These are phyloP conservation scores for Lonchura striata DNA, from an alignment of 2,113 vertebrate species.

Conservation along the genomic window DNA sequence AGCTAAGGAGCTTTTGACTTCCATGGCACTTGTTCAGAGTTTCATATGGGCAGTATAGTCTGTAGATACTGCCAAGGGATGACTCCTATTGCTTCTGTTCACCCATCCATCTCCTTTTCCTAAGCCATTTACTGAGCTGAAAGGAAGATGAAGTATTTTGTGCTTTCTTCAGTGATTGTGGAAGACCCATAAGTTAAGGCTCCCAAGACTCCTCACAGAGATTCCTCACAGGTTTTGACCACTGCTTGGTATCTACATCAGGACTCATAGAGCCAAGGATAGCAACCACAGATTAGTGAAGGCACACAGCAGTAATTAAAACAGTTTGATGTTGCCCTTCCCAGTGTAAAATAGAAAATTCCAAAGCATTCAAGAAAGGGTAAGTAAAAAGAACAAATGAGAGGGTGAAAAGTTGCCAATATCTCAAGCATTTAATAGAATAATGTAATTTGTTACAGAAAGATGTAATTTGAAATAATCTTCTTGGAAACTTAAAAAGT, in stretches of 20 bases:
- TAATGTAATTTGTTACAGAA: not conserved
- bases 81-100: not conserved
- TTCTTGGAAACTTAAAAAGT: not conserved
- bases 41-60: not conserved
- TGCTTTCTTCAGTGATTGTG: not conserved
- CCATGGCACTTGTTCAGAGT: not conserved
- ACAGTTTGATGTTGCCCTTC: not conserved
- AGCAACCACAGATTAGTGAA: not conserved
- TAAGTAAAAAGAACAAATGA: not conserved
- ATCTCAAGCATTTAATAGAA: not conserved
- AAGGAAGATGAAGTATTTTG: not conserved
- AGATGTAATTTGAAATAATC: not conserved
- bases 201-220: not conserved
- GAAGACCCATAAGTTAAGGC: not conserved
- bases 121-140: not conserved
- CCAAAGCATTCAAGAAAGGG: not conserved
- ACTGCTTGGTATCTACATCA: not conserved
- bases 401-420: accelerated
- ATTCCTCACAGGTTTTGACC: not conserved
- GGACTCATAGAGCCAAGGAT: not conserved
- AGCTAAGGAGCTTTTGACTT: not conserved
- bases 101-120: not conserved
- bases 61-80: accelerated
- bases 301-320: not conserved
- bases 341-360: not conserved